Conservation (phyloP, 2,113 vertebrate species). For the Eulemur macaco region DNA sequence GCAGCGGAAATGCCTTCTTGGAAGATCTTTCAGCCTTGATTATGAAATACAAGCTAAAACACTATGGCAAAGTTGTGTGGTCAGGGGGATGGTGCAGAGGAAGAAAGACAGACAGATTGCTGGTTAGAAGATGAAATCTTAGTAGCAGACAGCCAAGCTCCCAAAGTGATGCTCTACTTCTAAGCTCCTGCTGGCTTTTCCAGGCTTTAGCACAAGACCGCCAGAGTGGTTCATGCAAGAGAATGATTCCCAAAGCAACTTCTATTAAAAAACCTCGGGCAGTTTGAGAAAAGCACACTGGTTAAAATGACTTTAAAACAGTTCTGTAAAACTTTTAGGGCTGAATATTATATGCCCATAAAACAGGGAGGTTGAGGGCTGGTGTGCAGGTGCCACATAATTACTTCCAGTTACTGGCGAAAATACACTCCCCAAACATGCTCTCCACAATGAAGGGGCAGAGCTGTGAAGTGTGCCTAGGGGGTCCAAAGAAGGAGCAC, state of each 20-base stretch:
- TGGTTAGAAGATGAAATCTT: conserved; percentile 35
- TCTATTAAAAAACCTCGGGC: not conserved
- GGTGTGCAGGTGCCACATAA: conserved; percentile 77
- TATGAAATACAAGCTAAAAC: conserved; percentile 26
- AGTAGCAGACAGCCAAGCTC: not conserved
- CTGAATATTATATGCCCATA: conserved; percentile 70
- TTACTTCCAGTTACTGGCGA: conserved; percentile 79
- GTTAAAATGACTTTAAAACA: conserved; percentile 75
- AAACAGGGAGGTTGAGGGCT: conserved; percentile 75
- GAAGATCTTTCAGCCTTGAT: conserved; percentile 46
- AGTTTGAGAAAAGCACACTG: conserved; percentile 59
- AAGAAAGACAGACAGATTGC: not conserved
- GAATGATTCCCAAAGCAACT: conserved; percentile 63
- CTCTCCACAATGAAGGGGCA: conserved; percentile 55
- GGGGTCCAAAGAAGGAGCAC: not conserved
- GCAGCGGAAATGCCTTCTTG: not conserved
- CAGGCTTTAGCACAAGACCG: conserved; percentile 35
- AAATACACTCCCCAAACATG: conserved; percentile 42
- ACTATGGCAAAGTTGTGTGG: conserved; percentile 42
- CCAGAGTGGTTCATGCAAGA: not conserved
- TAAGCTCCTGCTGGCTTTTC: not conserved
- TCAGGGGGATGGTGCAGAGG: not conserved
- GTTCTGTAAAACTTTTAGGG: conserved; percentile 77
- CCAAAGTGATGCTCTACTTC: not conserved
- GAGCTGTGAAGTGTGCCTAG: not conserved